Conservation (phyloP, 2,888 invertebrate genomes). For the Heliconius cydno region DNA sequence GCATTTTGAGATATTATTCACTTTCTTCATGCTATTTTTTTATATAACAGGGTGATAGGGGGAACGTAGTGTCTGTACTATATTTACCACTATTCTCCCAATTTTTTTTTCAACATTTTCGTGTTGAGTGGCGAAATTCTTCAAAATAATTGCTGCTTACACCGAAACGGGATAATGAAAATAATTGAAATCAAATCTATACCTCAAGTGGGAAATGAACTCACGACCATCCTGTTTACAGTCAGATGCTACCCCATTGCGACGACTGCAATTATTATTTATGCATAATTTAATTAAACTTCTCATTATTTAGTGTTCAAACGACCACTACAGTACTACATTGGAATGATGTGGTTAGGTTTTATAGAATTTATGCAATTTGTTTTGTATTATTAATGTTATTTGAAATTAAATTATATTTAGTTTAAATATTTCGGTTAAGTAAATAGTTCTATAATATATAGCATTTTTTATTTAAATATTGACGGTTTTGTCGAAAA, state of each 20-base stretch:
- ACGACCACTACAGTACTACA: slow-evolving; percentile 19
- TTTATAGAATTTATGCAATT: slow-evolving; percentile 10
- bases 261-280: neutral
- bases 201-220: neutral
- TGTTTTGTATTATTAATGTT: slow-evolving; percentile 12
- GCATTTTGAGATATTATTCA: too few relatives aligned
- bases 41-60: too few relatives aligned
- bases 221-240: neutral
- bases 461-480: neutral
- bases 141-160: too few relatives aligned
- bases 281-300: slow-evolving; percentile 33
- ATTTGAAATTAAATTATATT: neutral
- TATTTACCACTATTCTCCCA: too few relatives aligned
- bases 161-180: neutral
- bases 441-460: too few relatives aligned
- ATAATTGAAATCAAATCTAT: neutral
- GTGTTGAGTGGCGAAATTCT: too few relatives aligned
- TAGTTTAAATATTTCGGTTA: too few relatives aligned
- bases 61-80: too few relatives aligned
- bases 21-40: too few relatives aligned
- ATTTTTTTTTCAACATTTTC: too few relatives aligned
- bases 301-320: slow-evolving; percentile 25
- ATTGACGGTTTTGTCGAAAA: neutral
- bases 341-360: slow-evolving; percentile 25
- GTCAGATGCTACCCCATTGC: neutral